Conservation (phyloP, 2,113 vertebrate species). For the Suricata suricatta region DNA sequence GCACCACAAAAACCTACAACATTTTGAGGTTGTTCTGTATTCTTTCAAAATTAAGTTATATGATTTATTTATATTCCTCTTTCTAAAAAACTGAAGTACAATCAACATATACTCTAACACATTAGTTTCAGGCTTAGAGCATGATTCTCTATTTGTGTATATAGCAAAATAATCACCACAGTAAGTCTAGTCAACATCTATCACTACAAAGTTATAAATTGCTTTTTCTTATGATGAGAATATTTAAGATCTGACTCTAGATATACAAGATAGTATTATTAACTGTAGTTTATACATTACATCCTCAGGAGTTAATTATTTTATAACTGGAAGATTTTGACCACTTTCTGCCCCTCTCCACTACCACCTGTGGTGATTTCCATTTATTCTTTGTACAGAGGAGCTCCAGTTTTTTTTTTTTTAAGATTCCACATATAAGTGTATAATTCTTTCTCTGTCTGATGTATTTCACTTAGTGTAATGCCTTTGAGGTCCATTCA, state of each 20-base stretch:
- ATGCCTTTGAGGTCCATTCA: not conserved
- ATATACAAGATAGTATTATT: not conserved
- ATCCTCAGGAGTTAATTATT: not conserved
- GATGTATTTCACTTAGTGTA: not conserved
- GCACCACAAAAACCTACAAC: not conserved
- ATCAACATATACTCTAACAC: not conserved
- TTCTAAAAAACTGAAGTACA: not conserved
- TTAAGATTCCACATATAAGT: not conserved
- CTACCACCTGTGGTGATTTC: fast-evolving
- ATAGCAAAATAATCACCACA: not conserved
- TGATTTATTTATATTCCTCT: not conserved
- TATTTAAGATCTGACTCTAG: not conserved
- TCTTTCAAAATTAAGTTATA: not conserved
- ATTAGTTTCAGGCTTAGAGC: not conserved
- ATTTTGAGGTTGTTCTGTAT: not conserved
- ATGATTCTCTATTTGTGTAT: not conserved
- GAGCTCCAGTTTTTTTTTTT: not conserved
- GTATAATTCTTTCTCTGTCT: not conserved
- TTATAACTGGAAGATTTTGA: not conserved
- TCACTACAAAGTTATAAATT: not conserved
- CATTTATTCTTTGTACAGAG: not conserved
- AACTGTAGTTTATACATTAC: not conserved
- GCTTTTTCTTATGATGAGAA: not conserved
- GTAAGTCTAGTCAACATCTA: not conserved
- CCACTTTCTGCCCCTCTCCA: no score